Base-by-base conservation (phyloP, 2,888 invertebrate genomes). In the Hydrotaea diabolus region DNA sequence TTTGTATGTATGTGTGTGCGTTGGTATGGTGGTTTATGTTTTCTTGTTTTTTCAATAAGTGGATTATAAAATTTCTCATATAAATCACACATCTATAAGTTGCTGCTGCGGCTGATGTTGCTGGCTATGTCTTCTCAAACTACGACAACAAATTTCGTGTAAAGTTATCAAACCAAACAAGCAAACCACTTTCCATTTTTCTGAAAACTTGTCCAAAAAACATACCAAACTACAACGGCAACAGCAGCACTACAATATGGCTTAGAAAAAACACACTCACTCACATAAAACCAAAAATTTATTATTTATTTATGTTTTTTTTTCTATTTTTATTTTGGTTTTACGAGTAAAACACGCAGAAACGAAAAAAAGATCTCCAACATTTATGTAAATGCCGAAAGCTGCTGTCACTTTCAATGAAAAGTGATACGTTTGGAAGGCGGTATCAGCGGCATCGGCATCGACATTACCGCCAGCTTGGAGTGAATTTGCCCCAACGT, bases 141-240 rank as follows among this genome's bases (percentile, higher is more conserved):
- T 36, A 66, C 66, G 36, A 64, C 64, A 66, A 66, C 66, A 39
- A 64, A 64, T 36, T 66, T 66, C 76, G 66, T 84, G 84, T 84
- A 75, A 80, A 85, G 69, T 80, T 85, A 85, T 64, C 85, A 80
- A 82, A 85, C 79, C 43, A 85, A 66, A 53, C 53, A 72, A 55
- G 55, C 55, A 77, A 85, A 85, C 85, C 85, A 85, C 85, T 85
- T 85, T 85, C 85, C 85, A 82, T 85, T 85, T 85, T 82, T 82
- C 77, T 82, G 55, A 85, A 80, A 85, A 85, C 82, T 82, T 82
- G 85, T 79, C 81, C 69, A 78, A 79, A 57, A 57, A 13, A 9
- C 55, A 57, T 21, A 59, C 23, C 23, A 26, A 26, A 59, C 21
- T 57, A 59, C 59, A 59, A 21, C 57, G n/a, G 23, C 57, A 57